Percentiles rank a stretch among this genome's conserved stretches.
phyloP scores from a whole-genome alignment of 2,797 vertebrate genomes.

The Falco biarmicus region DNA sequence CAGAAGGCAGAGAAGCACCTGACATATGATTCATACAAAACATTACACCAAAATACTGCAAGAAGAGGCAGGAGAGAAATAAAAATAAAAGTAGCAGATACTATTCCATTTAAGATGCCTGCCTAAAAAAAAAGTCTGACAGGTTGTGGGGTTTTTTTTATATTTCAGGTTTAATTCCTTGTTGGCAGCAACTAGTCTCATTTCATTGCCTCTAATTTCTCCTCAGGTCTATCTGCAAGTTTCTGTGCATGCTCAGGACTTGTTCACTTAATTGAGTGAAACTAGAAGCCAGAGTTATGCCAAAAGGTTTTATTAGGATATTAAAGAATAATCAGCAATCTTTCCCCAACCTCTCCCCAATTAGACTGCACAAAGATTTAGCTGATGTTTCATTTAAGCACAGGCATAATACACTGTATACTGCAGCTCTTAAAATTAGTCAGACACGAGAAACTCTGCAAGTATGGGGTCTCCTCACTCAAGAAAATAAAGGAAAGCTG shows the following conservation, averaged over 20 bases:
- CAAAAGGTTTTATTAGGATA: conserved; percentile 52
- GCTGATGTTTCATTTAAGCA: conserved; percentile 11
- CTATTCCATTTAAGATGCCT: neutral
- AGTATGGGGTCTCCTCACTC: neutral
- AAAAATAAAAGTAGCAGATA: neutral
- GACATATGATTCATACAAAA: neutral
- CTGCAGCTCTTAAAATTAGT: neutral
- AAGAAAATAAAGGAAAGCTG: neutral
- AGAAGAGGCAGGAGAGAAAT: neutral
- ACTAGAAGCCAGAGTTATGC: conserved; percentile 43
- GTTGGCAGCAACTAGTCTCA: conserved; percentile 31
- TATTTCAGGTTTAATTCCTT: conserved; percentile 40
- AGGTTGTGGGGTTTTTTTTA: neutral
- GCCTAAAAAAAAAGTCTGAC: neutral
- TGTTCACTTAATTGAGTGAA: conserved; percentile 66
- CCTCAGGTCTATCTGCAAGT: conserved; percentile 33
- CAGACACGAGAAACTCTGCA: neutral
- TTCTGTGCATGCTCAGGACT: conserved; percentile 52
- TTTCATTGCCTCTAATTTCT: conserved; percentile 46
- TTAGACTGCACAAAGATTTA: neutral
- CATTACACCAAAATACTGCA: neutral
- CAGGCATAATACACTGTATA: neutral
- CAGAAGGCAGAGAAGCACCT: neutral
- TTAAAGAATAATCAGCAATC: conserved; percentile 46
- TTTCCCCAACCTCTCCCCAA: neutral